phyloP scores from a whole-genome alignment of 92 coral and sea anemone species.

The Bergia puertoricense region DNA sequence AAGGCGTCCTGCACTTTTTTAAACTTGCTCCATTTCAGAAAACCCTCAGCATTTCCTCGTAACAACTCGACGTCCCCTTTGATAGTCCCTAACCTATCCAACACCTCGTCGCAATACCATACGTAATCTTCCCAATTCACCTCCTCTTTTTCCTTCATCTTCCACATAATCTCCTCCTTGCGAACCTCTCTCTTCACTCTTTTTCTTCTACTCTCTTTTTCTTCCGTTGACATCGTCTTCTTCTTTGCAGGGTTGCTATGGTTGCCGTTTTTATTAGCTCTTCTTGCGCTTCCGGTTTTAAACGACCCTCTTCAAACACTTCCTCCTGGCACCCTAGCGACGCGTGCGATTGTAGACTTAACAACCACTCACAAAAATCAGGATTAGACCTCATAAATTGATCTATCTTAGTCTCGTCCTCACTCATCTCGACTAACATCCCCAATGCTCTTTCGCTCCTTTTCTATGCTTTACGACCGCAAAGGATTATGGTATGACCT shows the following conservation, averaged over 20 bases:
- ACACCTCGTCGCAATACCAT: conserved; percentile 5
- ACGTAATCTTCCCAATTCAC: background rate
- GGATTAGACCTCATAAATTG: conserved; percentile 6
- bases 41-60: conserved; percentile 6
- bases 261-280: background rate
- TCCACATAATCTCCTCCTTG: background rate
- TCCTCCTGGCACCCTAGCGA: conserved; percentile 11
- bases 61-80: conserved; percentile 5
- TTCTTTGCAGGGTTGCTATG: conserved; percentile 14
- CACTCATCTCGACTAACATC: conserved; percentile 12
- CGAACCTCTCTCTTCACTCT: too few species aligned
- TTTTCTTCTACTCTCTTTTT: background rate
- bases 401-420: conserved; percentile 7
- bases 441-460: background rate
- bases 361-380: background rate
- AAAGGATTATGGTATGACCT: background rate
- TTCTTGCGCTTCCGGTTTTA: conserved; percentile 8
- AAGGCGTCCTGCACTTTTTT: conserved; percentile 4
- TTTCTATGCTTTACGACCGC: conserved; percentile 5
- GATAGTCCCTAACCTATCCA: background rate
- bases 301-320: conserved; percentile 8
- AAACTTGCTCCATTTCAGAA: background rate
- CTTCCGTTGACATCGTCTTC: conserved; percentile 3
- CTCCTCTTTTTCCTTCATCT: background rate
- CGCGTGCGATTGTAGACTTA: conserved; percentile 2